Percentiles rank a stretch among this genome's conserved stretches.
phyloP scores from a whole-genome alignment of 2,888 invertebrate species.

The Busseola fusca region DNA sequence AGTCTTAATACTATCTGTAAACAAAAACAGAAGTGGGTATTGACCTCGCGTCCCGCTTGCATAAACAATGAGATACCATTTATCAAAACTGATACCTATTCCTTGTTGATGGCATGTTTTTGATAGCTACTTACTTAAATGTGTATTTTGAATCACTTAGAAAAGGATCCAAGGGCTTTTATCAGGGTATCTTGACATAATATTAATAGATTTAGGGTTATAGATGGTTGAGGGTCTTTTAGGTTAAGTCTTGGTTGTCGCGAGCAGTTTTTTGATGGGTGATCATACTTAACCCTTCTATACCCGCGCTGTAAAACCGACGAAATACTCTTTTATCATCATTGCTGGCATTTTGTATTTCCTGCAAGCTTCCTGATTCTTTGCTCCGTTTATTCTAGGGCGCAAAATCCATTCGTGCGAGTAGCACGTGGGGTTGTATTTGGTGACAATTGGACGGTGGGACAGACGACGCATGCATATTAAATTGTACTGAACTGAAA shows the following conservation, averaged over 20 bases:
- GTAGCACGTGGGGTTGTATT: neutral
- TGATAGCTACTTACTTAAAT: constrained; percentile 19
- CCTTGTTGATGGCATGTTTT: constrained; percentile 43
- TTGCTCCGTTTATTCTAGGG: neutral
- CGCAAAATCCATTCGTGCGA: neutral
- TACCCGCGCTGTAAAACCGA: neutral
- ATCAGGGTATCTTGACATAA: neutral
- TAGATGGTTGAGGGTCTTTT: neutral
- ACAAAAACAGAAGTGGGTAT: constrained; percentile 61
- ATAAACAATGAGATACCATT: constrained; percentile 69
- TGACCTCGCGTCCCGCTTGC: constrained; percentile 65
- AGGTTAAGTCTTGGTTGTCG: neutral
- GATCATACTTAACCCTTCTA: neutral
- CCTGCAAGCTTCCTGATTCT: neutral
- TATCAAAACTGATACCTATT: constrained; percentile 64
- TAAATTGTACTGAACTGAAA: neutral
- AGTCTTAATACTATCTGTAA: constrained; percentile 50
- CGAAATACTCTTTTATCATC: neutral
- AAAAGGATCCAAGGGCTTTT: constrained; percentile 17
- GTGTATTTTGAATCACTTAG: constrained; percentile 36
- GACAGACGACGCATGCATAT: neutral
- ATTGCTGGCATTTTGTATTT: neutral
- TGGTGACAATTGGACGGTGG: neutral
- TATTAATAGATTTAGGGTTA: constrained; percentile 6
- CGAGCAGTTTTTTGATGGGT: neutral